Evolutionary conservation across 2,113 vertebrate species (phyloP).

Genomic region (Naja naja): DNA sequence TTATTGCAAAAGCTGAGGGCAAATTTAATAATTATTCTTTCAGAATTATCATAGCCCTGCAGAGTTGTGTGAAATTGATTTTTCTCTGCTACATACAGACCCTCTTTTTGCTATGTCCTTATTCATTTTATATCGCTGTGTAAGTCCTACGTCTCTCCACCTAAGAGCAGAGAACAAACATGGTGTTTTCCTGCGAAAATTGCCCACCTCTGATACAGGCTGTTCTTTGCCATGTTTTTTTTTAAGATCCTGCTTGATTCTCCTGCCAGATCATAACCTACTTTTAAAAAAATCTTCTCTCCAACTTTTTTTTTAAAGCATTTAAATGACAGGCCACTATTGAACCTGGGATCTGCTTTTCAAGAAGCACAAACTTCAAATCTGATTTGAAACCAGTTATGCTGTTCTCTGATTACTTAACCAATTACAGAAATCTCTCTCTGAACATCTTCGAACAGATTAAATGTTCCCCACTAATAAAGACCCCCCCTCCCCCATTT

Average conservation of each 20-base stretch:
- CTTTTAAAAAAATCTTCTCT: not conserved
- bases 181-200: not conserved
- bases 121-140: not conserved
- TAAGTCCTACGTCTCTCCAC: not conserved
- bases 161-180: not conserved
- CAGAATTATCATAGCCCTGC: not conserved
- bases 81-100: not conserved
- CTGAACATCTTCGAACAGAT: not conserved
- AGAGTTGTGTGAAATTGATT: not conserved
- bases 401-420: not conserved
- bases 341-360: not conserved
- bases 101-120: not conserved
- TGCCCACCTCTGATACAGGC: not conserved
- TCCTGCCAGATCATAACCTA: not conserved
- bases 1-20: not conserved
- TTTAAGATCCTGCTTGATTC: not conserved
- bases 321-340: too few relatives aligned
- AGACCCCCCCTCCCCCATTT: not conserved
- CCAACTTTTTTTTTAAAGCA: not conserved
- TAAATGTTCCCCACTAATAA: not conserved
- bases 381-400: not conserved
- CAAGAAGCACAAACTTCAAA: not conserved
- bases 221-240: not conserved
- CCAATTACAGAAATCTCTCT: not conserved
- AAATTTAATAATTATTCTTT: not conserved